Percentiles rank a stretch among this genome's conserved stretches.
These are phyloP conservation scores for Diploscapter pachys DNA, from an alignment of 1,140 invertebrate species.

Conservation along the genomic window DNA sequence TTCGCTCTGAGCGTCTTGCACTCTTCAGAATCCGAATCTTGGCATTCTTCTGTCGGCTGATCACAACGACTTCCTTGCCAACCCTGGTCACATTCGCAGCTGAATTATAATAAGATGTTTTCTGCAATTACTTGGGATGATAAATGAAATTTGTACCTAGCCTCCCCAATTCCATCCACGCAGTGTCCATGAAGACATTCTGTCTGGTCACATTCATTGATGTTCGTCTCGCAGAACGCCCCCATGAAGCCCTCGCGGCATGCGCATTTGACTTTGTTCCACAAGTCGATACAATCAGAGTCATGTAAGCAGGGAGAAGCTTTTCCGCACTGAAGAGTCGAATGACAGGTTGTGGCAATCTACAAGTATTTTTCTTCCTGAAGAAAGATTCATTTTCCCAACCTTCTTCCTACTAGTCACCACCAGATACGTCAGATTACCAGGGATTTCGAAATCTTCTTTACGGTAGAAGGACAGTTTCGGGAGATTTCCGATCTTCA, in stretches of 20 bases:
- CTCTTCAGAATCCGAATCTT: conserved; percentile 13
- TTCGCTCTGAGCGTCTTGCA: not conserved
- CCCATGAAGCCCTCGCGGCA: conserved; percentile 51
- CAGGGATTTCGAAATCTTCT: conserved; percentile 23
- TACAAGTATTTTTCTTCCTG: conserved; percentile 24
- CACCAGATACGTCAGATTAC: conserved; percentile 10
- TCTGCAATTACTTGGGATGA: conserved; percentile 6
- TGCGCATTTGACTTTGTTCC: conserved; percentile 43
- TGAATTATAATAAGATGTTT: conserved; percentile 7
- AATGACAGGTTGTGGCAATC: conserved; percentile 42
- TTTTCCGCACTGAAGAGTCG: conserved; percentile 42
- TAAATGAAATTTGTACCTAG: conserved; percentile 18
- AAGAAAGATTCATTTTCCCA: not conserved
- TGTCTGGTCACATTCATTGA: conserved; percentile 44
- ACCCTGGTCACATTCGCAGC: conserved; percentile 14
- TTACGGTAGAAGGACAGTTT: conserved; percentile 75
- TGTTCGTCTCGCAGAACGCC: conserved; percentile 46
- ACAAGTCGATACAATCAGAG: conserved; percentile 47
- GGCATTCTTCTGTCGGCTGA: not conserved
- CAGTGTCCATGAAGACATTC: conserved; percentile 43
- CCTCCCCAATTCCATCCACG: conserved; percentile 53
- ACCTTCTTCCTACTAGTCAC: conserved; percentile 5
- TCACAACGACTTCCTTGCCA: conserved; percentile 1
- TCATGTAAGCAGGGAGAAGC: conserved; percentile 46
- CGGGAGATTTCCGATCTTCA: conserved; percentile 76